Conservation (phyloP, 2,888 invertebrate genomes). For the Morinoia aosen region DNA sequence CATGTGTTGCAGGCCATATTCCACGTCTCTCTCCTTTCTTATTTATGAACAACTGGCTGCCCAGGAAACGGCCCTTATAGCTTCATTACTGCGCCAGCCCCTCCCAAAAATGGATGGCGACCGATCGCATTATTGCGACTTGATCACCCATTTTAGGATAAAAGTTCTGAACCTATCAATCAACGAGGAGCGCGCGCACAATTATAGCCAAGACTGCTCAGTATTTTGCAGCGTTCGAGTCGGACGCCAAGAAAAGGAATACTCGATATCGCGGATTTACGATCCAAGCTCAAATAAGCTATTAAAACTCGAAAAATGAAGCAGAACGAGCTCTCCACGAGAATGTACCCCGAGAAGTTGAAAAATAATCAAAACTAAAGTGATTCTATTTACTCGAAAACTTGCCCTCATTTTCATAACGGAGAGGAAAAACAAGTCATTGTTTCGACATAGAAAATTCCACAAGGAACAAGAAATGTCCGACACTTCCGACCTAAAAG, state of each 20-base stretch:
- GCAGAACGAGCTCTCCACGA: background rate
- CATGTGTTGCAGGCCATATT: slow-evolving; percentile 13
- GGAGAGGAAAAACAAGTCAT: background rate
- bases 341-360: background rate
- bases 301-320: background rate
- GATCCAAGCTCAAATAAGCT: background rate
- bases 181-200: background rate
- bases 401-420: background rate
- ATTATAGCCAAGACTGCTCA: background rate
- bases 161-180: background rate
- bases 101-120: slow-evolving; percentile 17
- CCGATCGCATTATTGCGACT: slow-evolving; percentile 4
- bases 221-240: background rate
- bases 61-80: background rate
- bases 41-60: slow-evolving; percentile 24
- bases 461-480: background rate
- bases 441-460: background rate
- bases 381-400: background rate
- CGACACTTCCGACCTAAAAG: background rate
- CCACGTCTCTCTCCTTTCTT: slow-evolving; percentile 13
- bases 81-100: background rate
- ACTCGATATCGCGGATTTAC: background rate
- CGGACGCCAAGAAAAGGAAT: background rate
- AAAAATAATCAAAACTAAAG: background rate
- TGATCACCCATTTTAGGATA: background rate